Base-by-base conservation (phyloP, 2,888 invertebrate genomes). In the Mythimna pallens region DNA sequence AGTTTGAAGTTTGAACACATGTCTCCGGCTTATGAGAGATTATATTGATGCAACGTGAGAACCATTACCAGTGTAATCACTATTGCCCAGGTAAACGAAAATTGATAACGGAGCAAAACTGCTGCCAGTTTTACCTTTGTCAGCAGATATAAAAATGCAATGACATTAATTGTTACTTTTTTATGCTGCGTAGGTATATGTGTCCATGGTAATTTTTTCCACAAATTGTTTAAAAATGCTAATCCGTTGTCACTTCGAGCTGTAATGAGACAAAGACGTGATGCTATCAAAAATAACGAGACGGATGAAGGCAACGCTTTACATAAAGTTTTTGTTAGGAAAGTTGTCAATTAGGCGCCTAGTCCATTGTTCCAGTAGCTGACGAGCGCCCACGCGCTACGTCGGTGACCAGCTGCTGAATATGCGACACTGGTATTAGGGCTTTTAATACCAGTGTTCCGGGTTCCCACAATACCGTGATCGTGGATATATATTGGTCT, bases 281-380 rank as follows among this genome's bases (percentile, higher is more conserved):
- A 62, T 47, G 73, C 30, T 64, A 68, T 79, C 61, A 68, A 58
- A 63, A 64, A 76, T 81, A 84, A 84, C 71, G 65, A 84, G 81
- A 72, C 84, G 76, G 76, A 10, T 50, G 52, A 69, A 47, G 83
- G 50, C 54, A 65, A 52, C 52, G 40, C 63, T 84, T 80, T 66
- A 66, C 68, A 69, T 81, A 71, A 62, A 84, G 64, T 61, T 58
- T 36, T 79, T 71, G 76, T 80, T 58, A 57, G 59, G 55, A 36
- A 68, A 70, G 63, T 71, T 81, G 81, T 83, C 81, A 83, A 83
- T 80, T 84, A 84, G 59, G 59, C 52, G 65, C 14, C 55, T 57
- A n/a, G 64, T 25, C 80, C 64, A 84, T 81, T 81, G 81, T 81
- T 76, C 55, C 54, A 61, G 76, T 3, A 54, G 80, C 73, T 54